Percentiles rank a stretch among this genome's conserved stretches.
Evolutionary conservation across 2,888 invertebrate genomes (phyloP).

Genomic region (Hypsopygia costalis): DNA sequence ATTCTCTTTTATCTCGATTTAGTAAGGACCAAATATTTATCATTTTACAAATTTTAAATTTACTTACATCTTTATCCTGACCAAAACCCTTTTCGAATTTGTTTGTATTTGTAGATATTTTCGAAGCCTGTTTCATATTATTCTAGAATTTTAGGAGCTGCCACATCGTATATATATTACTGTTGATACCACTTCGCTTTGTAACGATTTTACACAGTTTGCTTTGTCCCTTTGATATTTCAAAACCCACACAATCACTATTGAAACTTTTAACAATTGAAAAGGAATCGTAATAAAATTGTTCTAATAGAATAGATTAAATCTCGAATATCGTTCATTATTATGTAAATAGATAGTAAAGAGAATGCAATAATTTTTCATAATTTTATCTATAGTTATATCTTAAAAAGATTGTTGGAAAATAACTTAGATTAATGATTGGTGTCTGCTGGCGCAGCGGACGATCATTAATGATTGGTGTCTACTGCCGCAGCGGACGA

Average conservation of each 20-base stretch:
- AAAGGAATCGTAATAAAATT: conserved; percentile 27
- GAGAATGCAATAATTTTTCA: conserved; percentile 72
- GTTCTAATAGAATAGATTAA: conserved; percentile 37
- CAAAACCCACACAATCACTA: conserved; percentile 33
- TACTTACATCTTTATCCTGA: conserved; percentile 46
- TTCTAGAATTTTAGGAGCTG: conserved; percentile 49
- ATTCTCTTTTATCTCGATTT: conserved; percentile 40
- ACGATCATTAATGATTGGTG: no score
- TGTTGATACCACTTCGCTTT: conserved; percentile 58
- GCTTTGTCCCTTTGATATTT: conserved; percentile 48
- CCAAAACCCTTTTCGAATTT: conserved; percentile 52
- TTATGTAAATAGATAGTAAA: conserved; percentile 57
- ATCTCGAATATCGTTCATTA: conserved; percentile 44
- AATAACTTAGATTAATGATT: no score
- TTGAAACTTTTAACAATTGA: conserved; percentile 38
- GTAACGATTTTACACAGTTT: conserved; percentile 43
- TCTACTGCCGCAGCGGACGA: no score
- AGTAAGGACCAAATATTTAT: conserved; percentile 57
- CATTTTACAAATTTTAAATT: conserved; percentile 36
- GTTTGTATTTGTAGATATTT: conserved; percentile 48
- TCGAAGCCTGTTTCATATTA: conserved; percentile 53
- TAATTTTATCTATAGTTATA: conserved; percentile 61
- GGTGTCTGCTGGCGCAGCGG: no score
- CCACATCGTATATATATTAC: conserved; percentile 36
- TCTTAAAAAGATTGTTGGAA: conserved; percentile 56